Evolutionary conservation across 2,888 invertebrate species (phyloP).

Genomic region (Lasius platythorax): DNA sequence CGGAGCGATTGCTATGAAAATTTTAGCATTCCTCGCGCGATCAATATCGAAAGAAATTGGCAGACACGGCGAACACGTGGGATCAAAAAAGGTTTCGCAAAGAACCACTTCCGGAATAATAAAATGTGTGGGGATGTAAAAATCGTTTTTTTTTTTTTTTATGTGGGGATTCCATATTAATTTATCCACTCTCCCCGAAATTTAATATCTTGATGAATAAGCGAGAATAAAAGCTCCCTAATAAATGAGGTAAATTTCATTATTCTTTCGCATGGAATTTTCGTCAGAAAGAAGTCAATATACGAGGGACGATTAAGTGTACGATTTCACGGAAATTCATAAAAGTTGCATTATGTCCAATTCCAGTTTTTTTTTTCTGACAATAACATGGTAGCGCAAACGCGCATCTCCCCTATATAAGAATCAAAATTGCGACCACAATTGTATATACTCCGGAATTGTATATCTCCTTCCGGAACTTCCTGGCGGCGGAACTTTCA

Average conservation of each 20-base stretch:
- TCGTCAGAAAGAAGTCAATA: not conserved
- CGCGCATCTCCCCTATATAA: not conserved
- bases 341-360: conserved; percentile 5
- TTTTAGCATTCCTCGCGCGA: not conserved
- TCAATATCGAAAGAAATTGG: not conserved
- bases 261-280: not conserved
- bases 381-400: not conserved
- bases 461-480: conserved; percentile 40
- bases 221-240: not conserved
- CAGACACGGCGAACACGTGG: not conserved
- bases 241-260: not conserved
- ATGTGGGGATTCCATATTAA: not conserved
- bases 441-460: conserved; percentile 34
- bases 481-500: conserved; percentile 40
- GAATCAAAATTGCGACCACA: conserved; percentile 26
- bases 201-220: not conserved
- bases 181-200: not conserved
- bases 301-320: not conserved
- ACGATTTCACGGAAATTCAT: not conserved
- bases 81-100: not conserved
- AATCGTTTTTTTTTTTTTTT: not conserved
- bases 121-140: not conserved
- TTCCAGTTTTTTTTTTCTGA: not conserved
- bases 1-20: not conserved
- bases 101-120: not conserved